A percentile compares a stretch with the other conserved stretches of the same genome.
Conservation (phyloP, 2,797 vertebrate genomes). For the Fundulus diaphanus region DNA sequence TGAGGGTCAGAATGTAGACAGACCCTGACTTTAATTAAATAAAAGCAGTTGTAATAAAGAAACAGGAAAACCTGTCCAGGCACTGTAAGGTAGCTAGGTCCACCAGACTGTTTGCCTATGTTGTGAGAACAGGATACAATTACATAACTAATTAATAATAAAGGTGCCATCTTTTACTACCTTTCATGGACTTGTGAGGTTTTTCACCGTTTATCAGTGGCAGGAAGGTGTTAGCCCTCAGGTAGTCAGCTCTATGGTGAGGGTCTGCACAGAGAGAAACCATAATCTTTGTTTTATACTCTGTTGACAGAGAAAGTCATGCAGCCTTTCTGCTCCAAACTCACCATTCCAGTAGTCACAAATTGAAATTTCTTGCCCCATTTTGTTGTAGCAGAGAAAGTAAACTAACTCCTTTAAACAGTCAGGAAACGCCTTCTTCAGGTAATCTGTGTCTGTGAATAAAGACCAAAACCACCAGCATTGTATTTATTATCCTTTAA, state of each 20-base stretch:
- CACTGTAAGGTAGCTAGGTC: too few species aligned
- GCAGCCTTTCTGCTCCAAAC: constrained; percentile 3
- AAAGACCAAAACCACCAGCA: not conserved
- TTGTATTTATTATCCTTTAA: not conserved
- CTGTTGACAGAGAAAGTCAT: not conserved
- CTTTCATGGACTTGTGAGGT: constrained; percentile 71
- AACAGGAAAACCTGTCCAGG: too few species aligned
- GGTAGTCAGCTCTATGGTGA: constrained; percentile 81
- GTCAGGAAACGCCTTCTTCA: constrained; percentile 78
- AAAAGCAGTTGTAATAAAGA: too few species aligned
- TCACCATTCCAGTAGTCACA: constrained; percentile 93
- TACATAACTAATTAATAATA: not conserved
- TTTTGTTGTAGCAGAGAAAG: constrained; percentile 81
- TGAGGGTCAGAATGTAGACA: too few species aligned
- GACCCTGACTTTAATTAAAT: too few species aligned
- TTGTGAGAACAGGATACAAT: not conserved
- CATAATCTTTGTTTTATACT: not conserved
- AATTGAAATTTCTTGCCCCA: constrained; percentile 85
- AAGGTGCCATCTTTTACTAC: constrained; percentile 59
- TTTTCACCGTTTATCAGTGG: constrained; percentile 84
- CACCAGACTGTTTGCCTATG: too few species aligned
- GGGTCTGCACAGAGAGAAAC: constrained; percentile 79
- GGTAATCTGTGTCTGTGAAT: constrained; percentile 84
- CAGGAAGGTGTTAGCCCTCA: constrained; percentile 81
- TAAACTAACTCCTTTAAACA: constrained; percentile 76